These are phyloP conservation scores for Vanessa cardui DNA, from an alignment of 2,888 invertebrate species.

Conservation along the genomic window DNA sequence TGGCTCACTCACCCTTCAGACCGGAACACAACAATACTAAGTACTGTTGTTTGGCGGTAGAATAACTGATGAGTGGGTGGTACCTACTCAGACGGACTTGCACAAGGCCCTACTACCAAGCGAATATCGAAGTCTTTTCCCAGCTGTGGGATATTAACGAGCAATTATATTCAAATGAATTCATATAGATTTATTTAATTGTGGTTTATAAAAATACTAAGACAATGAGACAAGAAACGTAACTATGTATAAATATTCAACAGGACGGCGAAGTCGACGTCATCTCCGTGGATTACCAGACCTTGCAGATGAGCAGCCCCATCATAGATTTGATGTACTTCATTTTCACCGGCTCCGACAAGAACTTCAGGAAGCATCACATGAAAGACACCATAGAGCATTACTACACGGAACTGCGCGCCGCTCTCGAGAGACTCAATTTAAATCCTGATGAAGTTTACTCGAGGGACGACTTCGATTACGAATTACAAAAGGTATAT, in stretches of 20 bases:
- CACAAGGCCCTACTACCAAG: no score
- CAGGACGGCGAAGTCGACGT: slow-evolving; percentile 38
- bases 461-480: slow-evolving; percentile 45
- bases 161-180: no score
- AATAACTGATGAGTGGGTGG: no score
- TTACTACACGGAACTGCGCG: slow-evolving; percentile 47
- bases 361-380: slow-evolving; percentile 46
- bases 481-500: slow-evolving; percentile 47
- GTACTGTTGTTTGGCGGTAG: no score
- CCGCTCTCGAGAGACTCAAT: slow-evolving; percentile 41
- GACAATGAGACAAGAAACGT: background rate
- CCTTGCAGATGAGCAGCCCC: slow-evolving; percentile 35
- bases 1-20: no score
- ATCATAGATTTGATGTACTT: slow-evolving; percentile 47
- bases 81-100: no score
- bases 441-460: slow-evolving; percentile 45
- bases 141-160: no score
- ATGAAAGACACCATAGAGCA: slow-evolving; percentile 45
- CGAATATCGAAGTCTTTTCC: no score
- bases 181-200: no score
- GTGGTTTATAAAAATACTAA: no score
- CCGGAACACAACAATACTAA: no score
- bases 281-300: slow-evolving; percentile 42
- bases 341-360: slow-evolving; percentile 50
- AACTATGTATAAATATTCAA: slow-evolving; percentile 6